Conservation (phyloP, 2,888 invertebrate species). For the Acleris cristana region DNA sequence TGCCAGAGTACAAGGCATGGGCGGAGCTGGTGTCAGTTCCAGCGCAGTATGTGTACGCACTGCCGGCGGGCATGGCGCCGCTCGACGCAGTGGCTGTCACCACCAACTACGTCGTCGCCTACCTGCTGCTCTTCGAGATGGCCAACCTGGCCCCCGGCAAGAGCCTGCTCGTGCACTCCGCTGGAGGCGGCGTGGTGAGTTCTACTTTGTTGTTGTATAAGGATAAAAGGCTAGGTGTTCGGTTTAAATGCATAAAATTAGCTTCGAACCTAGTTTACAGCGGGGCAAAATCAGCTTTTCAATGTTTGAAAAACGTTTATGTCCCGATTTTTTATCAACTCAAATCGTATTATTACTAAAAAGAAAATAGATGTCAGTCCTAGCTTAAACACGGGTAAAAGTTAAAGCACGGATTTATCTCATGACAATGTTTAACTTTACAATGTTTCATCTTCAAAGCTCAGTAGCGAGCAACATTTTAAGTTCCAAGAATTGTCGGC, state of each 20-base stretch:
- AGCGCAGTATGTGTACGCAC: conserved; percentile 90
- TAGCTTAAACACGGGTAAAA: no score
- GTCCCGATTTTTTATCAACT: no score
- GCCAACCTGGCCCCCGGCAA: conserved; percentile 91
- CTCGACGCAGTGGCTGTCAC: conserved; percentile 93
- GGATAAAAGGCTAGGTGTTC: not conserved
- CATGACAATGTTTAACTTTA: not conserved
- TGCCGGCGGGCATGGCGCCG: conserved; percentile 89
- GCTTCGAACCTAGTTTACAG: no score
- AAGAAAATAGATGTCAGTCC: no score
- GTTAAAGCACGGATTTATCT: no score
- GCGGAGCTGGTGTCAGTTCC: conserved; percentile 92
- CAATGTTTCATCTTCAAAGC: conserved; percentile 17
- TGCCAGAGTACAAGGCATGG: conserved; percentile 94
- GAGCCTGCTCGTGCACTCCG: conserved; percentile 92
- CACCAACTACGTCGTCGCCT: conserved; percentile 93
- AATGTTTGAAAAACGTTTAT: no score
- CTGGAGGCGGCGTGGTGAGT: conserved; percentile 95
- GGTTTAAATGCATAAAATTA: no score
- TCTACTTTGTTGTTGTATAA: conserved; percentile 7
- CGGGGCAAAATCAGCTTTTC: no score
- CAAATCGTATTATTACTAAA: no score
- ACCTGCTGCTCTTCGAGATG: conserved; percentile 93
- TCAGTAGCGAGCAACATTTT: conserved; percentile 31
- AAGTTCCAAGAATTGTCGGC: conserved; percentile 43